A percentile compares a stretch with the other conserved stretches of the same genome.
These are phyloP conservation scores for Polyergus mexicanus DNA, from an alignment of 1,140 invertebrate genomes.

Conservation along the genomic window DNA sequence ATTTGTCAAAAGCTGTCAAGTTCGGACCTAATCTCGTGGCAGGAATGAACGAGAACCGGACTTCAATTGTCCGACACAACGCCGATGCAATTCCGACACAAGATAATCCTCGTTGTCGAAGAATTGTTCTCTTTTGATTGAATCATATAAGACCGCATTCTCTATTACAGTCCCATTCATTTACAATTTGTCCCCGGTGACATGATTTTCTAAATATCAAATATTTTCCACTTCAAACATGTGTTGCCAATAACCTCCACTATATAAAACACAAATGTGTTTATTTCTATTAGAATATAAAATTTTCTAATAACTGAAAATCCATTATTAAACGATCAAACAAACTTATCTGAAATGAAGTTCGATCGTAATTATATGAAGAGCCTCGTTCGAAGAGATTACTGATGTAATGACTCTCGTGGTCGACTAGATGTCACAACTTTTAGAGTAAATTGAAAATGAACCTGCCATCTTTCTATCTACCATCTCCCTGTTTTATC, in stretches of 20 bases:
- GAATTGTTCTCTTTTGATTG: neutral
- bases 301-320: conserved; percentile 9
- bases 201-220: neutral
- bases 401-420: no score
- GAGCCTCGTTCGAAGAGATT: no score
- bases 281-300: neutral
- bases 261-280: neutral
- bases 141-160: neutral
- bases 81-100: conserved; percentile 7
- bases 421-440: no score
- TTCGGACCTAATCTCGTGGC: conserved; percentile 37
- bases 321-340: neutral
- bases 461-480: no score
- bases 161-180: neutral
- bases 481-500: no score
- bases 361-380: no score
- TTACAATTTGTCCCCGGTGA: neutral
- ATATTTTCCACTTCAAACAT: neutral
- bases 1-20: conserved; percentile 54
- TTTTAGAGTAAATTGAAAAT: no score
- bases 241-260: neutral
- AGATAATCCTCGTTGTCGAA: conserved; percentile 12
- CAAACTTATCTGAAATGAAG: no score
- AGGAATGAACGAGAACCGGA: conserved; percentile 59
- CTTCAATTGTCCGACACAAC: conserved; percentile 14